A percentile compares a stretch with the other conserved stretches of the same genome.
Conservation (phyloP, 2,888 invertebrate species). For the Hirtodrosophila cameraria region DNA sequence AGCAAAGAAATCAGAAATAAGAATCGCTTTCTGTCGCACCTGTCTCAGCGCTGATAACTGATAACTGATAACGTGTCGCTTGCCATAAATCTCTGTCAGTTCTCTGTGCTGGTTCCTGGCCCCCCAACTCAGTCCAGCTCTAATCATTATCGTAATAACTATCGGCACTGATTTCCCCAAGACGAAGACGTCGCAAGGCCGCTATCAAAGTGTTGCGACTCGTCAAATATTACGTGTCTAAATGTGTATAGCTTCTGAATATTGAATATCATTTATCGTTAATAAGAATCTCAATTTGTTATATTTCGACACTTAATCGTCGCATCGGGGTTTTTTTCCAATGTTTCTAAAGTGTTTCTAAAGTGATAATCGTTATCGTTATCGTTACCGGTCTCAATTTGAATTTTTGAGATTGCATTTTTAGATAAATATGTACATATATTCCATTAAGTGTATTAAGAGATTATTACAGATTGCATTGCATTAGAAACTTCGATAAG, state of each 20-base stretch:
- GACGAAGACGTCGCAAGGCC: background rate
- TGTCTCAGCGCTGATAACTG: too few relatives aligned
- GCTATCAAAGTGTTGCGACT: constrained; percentile 34
- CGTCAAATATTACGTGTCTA: background rate
- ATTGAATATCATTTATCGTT: constrained; percentile 18
- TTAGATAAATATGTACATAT: too few relatives aligned
- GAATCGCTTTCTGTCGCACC: constrained; percentile 52
- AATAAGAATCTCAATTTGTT: too few relatives aligned
- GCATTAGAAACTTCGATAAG: too few relatives aligned
- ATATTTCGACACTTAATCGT: constrained; percentile 59
- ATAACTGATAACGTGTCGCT: constrained; percentile 47
- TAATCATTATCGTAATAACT: constrained; percentile 53
- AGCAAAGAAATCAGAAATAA: constrained; percentile 48
- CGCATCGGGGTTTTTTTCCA: constrained; percentile 60
- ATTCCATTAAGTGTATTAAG: too few relatives aligned
- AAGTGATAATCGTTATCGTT: constrained; percentile 67
- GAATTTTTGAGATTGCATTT: too few relatives aligned
- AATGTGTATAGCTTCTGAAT: background rate
- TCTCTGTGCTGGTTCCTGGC: background rate
- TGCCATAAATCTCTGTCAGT: constrained; percentile 72
- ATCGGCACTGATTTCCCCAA: constrained; percentile 54
- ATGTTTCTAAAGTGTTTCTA: constrained; percentile 39
- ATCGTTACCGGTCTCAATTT: constrained; percentile 36
- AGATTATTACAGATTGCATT: too few relatives aligned
- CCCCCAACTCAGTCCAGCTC: constrained; percentile 10